Percentiles rank a stretch among this genome's conserved stretches.
These are phyloP conservation scores for Eupithecia abbreviata DNA, from an alignment of 2,888 invertebrate species.

Conservation along the genomic window DNA sequence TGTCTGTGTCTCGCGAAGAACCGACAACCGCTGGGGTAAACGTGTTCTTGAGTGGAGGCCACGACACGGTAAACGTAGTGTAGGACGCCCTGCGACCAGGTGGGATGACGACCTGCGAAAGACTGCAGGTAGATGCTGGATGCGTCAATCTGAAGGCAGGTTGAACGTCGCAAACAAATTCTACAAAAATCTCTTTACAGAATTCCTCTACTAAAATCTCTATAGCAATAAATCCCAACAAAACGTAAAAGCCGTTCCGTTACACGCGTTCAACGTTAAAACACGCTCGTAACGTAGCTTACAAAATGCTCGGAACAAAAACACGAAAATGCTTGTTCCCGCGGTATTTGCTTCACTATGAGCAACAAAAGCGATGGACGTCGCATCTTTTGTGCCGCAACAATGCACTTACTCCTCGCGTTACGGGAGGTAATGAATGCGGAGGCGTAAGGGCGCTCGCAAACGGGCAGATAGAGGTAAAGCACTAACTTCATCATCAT, in stretches of 20 bases:
- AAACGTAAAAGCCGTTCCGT: not conserved
- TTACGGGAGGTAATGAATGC: slow-evolving; percentile 55
- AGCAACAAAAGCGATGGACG: slow-evolving; percentile 44
- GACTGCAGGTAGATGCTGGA: too few species aligned
- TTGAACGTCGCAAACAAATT: too few species aligned
- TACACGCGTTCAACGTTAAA: not conserved
- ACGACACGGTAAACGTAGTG: too few species aligned
- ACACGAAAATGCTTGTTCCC: slow-evolving; percentile 22
- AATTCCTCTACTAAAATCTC: not conserved
- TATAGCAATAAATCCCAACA: not conserved
- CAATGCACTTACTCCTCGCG: slow-evolving; percentile 57
- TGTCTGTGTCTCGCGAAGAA: too few species aligned
- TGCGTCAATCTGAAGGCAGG: too few species aligned
- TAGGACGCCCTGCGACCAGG: too few species aligned
- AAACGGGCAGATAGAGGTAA: slow-evolving; percentile 10
- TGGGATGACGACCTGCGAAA: too few species aligned
- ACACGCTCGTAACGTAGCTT: slow-evolving; percentile 15
- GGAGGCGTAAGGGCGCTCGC: slow-evolving; percentile 26
- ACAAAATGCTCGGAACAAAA: slow-evolving; percentile 20
- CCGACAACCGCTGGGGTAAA: too few species aligned
- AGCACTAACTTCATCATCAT: not conserved
- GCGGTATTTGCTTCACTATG: slow-evolving; percentile 42
- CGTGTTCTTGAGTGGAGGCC: too few species aligned
- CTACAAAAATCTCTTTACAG: too few species aligned
- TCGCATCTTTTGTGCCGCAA: slow-evolving; percentile 53